Conservation (phyloP, 1,140 invertebrate species). For the Parapsyche elsis region DNA sequence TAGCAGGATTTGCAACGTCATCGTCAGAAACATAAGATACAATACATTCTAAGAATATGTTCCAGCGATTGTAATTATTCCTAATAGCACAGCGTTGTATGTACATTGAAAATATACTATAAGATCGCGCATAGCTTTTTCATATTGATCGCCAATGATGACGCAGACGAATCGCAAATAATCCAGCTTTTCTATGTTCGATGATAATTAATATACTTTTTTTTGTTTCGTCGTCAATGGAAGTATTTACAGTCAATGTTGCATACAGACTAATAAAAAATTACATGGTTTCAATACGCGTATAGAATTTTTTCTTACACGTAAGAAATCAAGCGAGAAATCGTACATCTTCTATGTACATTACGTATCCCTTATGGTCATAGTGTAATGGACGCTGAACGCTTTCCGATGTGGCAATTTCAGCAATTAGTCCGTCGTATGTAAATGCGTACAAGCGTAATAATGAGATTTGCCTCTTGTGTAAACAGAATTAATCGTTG, state of each 20-base stretch:
- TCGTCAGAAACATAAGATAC: background rate
- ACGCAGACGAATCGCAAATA: background rate
- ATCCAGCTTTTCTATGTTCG: background rate
- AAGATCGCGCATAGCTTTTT: background rate
- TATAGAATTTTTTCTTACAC: background rate
- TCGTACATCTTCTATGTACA: background rate
- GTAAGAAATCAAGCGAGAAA: background rate
- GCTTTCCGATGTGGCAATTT: conserved; percentile 15
- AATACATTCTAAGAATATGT: background rate
- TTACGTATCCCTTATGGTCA: conserved; percentile 5
- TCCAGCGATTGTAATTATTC: background rate
- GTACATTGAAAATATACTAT: background rate
- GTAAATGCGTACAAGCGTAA: conserved; percentile 19
- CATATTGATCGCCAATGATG: background rate
- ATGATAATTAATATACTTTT: conserved; percentile 2
- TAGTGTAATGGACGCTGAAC: background rate
- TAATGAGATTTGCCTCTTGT: conserved; percentile 27
- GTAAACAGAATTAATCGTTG: background rate
- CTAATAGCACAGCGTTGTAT: background rate
- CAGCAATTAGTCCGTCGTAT: conserved; percentile 5
- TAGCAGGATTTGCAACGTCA: background rate
- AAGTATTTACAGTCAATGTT: background rate
- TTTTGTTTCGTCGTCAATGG: background rate
- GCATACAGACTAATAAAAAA: background rate
- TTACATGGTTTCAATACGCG: background rate